Evolutionary conservation across 2,113 vertebrate species (phyloP).

Genomic region (Poeciliopsis turrubarensis): DNA sequence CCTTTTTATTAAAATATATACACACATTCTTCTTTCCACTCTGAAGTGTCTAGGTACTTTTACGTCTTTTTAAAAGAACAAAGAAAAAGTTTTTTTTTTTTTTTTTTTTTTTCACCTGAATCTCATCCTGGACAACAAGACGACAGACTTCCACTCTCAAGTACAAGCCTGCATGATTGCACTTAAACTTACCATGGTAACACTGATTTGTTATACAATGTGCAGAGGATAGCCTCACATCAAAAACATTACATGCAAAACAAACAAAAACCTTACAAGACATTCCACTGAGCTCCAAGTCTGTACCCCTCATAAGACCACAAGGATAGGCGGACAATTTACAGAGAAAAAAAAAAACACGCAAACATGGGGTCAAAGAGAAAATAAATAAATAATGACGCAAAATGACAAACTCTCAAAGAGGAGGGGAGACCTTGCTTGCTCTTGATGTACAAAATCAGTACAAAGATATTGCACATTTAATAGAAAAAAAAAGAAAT

Average conservation of each 20-base stretch:
- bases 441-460: conserved; percentile 73
- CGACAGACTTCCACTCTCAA: conserved; percentile 81
- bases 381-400: conserved; percentile 73
- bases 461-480: conserved; percentile 80
- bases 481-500: conserved; percentile 62
- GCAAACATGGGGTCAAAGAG: conserved; percentile 58
- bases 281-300: conserved; percentile 80
- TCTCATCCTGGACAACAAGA: conserved; percentile 86
- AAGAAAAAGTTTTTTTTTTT: neutral
- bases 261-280: conserved; percentile 65
- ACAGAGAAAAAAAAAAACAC: conserved; percentile 54
- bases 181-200: conserved; percentile 92
- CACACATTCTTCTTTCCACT: conserved; percentile 76
- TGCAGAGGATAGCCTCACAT: conserved; percentile 86
- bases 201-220: conserved; percentile 91
- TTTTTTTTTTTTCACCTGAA: conserved; percentile 61
- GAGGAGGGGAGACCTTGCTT: conserved; percentile 53
- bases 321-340: conserved; percentile 67
- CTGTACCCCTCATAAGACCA: conserved; percentile 58
- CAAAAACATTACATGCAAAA: conserved; percentile 85
- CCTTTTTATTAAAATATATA: conserved; percentile 80
- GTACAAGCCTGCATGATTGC: conserved; percentile 88
- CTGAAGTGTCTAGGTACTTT: conserved; percentile 70
- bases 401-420: conserved; percentile 56
- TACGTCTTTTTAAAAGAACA: conserved; percentile 67